phyloP scores from a whole-genome alignment of 2,797 vertebrate genomes.

The Sebastes elongatus region DNA sequence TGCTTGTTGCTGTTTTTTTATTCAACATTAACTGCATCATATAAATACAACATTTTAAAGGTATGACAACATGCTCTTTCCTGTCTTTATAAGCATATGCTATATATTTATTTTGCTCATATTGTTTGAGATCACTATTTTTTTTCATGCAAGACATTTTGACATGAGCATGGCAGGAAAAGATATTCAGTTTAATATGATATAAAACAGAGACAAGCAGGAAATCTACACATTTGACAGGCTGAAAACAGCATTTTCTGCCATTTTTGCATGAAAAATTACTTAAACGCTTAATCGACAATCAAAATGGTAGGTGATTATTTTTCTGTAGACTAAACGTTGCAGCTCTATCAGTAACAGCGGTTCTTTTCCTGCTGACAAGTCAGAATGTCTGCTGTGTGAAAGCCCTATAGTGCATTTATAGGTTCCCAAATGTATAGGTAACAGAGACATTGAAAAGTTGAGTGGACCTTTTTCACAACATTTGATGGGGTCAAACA shows the following conservation, averaged over 20 bases:
- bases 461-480: background rate
- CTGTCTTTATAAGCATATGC: background rate
- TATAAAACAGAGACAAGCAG: background rate
- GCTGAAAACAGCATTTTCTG: background rate
- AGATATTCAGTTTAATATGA: background rate
- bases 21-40: background rate
- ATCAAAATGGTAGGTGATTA: background rate
- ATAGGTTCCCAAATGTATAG: no score
- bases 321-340: background rate
- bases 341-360: no score
- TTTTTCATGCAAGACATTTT: background rate
- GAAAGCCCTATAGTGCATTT: no score
- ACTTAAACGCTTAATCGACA: background rate
- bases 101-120: background rate
- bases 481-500: background rate
- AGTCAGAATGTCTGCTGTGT: no score
- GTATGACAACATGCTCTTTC: background rate
- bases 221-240: background rate
- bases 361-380: no score
- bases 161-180: background rate
- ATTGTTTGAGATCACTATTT: background rate
- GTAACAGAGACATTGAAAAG: no score
- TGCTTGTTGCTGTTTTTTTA: slow-evolving; percentile 8
- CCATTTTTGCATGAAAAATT: background rate
- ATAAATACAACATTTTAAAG: background rate